Conservation (phyloP, 2,888 invertebrate genomes). For the Latrodectus elegans region DNA sequence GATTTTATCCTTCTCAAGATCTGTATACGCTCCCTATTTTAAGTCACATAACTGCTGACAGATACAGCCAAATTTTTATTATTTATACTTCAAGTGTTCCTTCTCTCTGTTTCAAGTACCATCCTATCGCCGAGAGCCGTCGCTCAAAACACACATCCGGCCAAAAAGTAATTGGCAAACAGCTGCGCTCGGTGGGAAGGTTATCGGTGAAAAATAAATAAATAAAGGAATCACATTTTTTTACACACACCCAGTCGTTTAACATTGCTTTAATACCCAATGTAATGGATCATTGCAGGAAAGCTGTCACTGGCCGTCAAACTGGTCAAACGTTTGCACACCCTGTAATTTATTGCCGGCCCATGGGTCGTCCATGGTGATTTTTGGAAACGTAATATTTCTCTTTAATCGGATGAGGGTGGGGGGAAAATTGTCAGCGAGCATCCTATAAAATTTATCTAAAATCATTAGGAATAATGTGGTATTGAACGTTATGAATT, state of each 20-base stretch:
- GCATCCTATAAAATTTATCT: not conserved
- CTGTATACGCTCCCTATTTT: not conserved
- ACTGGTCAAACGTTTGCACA: not conserved
- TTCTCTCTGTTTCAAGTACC: not conserved
- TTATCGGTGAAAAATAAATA: not conserved
- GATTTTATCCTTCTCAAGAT: not conserved
- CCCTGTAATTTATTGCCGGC: slow-evolving; percentile 21
- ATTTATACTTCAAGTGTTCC: slow-evolving; percentile 29
- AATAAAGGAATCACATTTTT: slow-evolving; percentile 23
- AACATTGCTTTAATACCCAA: slow-evolving; percentile 36
- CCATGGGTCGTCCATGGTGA: not conserved
- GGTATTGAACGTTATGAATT: not conserved
- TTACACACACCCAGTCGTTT: slow-evolving; percentile 53
- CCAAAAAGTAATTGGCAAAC: slow-evolving; percentile 49
- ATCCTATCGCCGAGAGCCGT: slow-evolving; percentile 10
- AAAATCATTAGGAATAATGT: not conserved
- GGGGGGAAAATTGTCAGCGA: too few relatives aligned
- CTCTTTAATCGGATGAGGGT: not conserved
- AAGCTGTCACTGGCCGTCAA: slow-evolving; percentile 12
- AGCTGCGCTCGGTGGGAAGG: slow-evolving; percentile 35
- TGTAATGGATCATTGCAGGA: slow-evolving; percentile 39
- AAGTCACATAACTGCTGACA: slow-evolving; percentile 23
- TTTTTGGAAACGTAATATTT: slow-evolving; percentile 9
- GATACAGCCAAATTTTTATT: slow-evolving; percentile 29
- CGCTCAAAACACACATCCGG: slow-evolving; percentile 48